Percentiles rank a stretch among this genome's conserved stretches.
phyloP scores from a whole-genome alignment of 1,140 invertebrate genomes.

The Dysdera silvatica region DNA sequence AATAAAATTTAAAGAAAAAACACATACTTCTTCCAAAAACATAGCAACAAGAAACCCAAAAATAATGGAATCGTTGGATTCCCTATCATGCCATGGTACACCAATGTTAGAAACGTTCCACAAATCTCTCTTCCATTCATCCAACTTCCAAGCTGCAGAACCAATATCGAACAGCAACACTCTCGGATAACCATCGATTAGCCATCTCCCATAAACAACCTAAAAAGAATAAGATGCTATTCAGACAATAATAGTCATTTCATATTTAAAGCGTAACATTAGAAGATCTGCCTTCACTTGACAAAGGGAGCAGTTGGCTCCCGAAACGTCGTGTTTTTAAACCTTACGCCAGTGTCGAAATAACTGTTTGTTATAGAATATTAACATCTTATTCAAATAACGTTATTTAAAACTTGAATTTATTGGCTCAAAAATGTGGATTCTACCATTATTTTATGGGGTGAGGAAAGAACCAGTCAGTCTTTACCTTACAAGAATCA shows the following conservation, averaged over 20 bases:
- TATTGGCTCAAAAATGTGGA: no score
- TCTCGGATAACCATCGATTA: constrained; percentile 98
- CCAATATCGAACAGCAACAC: constrained; percentile 97
- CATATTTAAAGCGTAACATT: not conserved
- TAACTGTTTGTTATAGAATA: no score
- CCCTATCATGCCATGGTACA: constrained; percentile 88
- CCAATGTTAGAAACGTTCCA: constrained; percentile 80
- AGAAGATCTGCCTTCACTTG: no score
- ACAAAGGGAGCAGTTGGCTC: no score
- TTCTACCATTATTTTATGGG: no score
- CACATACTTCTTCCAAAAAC: constrained; percentile 67
- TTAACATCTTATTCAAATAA: not conserved
- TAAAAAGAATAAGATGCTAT: constrained; percentile 43
- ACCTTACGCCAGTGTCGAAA: no score
- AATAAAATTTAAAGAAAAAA: not conserved
- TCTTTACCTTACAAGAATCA: no score
- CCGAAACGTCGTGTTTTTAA: no score
- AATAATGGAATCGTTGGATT: constrained; percentile 95
- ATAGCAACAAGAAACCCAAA: constrained; percentile 92
- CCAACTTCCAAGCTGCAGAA: constrained; percentile 89
- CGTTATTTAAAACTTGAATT: no score
- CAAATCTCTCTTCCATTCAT: constrained; percentile 89
- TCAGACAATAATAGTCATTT: not conserved
- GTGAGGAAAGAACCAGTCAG: no score
- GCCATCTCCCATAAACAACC: constrained; percentile 89